A percentile compares a stretch with the other conserved stretches of the same genome.
Evolutionary conservation across 2,888 invertebrate genomes (phyloP).

Genomic region (Clostera curtula): DNA sequence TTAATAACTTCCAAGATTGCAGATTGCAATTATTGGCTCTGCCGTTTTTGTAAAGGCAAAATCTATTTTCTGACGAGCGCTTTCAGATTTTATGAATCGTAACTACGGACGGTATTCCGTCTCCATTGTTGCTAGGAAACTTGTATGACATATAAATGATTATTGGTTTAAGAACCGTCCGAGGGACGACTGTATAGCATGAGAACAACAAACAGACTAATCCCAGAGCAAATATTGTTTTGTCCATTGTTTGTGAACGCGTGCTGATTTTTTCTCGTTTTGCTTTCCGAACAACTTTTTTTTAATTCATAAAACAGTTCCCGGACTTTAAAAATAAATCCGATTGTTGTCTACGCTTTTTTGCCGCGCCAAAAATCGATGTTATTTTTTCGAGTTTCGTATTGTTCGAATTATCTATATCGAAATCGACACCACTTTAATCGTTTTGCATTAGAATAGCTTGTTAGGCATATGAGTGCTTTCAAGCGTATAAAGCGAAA

Average conservation of each 20-base stretch:
- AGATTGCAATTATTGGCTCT: slow-evolving; percentile 6
- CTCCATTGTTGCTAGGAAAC: slow-evolving; percentile 4
- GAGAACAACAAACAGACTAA: slow-evolving; percentile 63
- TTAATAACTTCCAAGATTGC: slow-evolving; percentile 9
- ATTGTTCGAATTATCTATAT: slow-evolving; percentile 18
- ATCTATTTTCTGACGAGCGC: not conserved
- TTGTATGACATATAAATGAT: slow-evolving; percentile 10
- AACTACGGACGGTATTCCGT: slow-evolving; percentile 1
- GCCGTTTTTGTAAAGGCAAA: slow-evolving; percentile 5
- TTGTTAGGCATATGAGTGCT: too few species aligned
- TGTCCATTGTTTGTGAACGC: slow-evolving; percentile 51
- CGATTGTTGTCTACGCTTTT: slow-evolving; percentile 24
- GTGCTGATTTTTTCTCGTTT: slow-evolving; percentile 32
- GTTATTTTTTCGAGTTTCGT: slow-evolving; percentile 9
- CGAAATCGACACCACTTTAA: slow-evolving; percentile 9
- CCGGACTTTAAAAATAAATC: slow-evolving; percentile 26
- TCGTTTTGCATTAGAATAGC: slow-evolving; percentile 6
- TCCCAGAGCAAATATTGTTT: slow-evolving; percentile 48
- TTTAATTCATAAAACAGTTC: slow-evolving; percentile 22
- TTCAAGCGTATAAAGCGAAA: too few species aligned
- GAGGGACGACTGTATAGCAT: slow-evolving; percentile 31
- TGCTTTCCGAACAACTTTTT: slow-evolving; percentile 26
- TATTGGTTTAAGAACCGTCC: slow-evolving; percentile 13
- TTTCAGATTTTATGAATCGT: not conserved
- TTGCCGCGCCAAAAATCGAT: slow-evolving; percentile 7